These are phyloP conservation scores for Xanthia icteritia DNA, from an alignment of 2,888 invertebrate species.

Conservation along the genomic window DNA sequence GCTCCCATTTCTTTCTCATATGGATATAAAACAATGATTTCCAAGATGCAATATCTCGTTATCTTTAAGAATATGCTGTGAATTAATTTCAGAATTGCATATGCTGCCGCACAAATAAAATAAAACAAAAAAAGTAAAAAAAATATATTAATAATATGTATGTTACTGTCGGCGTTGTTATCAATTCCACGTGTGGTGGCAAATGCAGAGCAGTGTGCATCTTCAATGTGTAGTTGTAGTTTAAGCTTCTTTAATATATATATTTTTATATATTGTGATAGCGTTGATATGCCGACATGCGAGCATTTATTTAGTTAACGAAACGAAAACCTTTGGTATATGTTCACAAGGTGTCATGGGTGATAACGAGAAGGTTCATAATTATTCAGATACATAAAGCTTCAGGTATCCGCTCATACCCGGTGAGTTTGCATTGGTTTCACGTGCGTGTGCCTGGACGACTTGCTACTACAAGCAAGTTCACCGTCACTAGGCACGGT, in stretches of 20 bases:
- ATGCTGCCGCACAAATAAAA: conserved; percentile 89
- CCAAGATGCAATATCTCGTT: conserved; percentile 83
- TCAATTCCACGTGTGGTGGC: conserved; percentile 87
- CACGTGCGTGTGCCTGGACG: conserved; percentile 85
- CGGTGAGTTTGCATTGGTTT: conserved; percentile 66
- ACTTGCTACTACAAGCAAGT: conserved; percentile 89
- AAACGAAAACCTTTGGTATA: conserved; percentile 78
- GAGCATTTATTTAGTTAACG: conserved; percentile 89
- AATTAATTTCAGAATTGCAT: conserved; percentile 87
- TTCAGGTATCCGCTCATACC: conserved; percentile 65
- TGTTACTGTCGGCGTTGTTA: conserved; percentile 81
- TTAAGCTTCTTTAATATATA: conserved; percentile 90
- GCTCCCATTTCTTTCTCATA: conserved; percentile 79
- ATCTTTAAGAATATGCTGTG: conserved; percentile 85
- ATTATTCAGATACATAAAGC: conserved; percentile 58
- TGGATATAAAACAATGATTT: conserved; percentile 72
- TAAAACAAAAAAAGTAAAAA: conserved; percentile 76
- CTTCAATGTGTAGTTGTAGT: conserved; percentile 89
- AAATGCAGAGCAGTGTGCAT: conserved; percentile 88
- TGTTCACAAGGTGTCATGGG: conserved; percentile 81
- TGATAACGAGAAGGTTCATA: conserved; percentile 77
- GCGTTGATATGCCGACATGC: conserved; percentile 89
- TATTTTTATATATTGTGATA: conserved; percentile 91
- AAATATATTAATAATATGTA: conserved; percentile 64
- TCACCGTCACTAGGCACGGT: conserved; percentile 84